Base-by-base conservation (phyloP, 2,113 vertebrate genomes). In the Siniperca chuatsi region DNA sequence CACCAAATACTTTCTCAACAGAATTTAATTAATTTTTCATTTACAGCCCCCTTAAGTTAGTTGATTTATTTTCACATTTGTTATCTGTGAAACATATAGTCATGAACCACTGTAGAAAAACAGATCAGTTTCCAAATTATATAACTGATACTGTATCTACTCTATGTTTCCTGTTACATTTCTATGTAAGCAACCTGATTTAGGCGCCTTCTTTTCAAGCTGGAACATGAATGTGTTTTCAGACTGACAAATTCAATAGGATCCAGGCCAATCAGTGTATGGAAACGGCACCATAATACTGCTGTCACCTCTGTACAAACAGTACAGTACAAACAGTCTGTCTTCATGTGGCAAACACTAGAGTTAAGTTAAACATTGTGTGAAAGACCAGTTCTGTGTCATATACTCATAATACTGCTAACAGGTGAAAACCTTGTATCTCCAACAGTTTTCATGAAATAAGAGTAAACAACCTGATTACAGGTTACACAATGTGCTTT, bases 61-160 rank as follows among this genome's bases (percentile, higher is more conserved):
- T 89, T 85, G 74, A 81, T 83, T 64, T 70, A 73, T 50, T 78
- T 74, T 66, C 73, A 70, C 25, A 37, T 55, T 37, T 67, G 58
- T 72, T 79, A 29, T 20, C 52, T 79, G 60, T 75, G 35, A 61
- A 77, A 61, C 44, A 7, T 48, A 29, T 21, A 67, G n/a, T 70
- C n/a, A 33, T 21, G 42, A 69, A 10, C 18, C 48, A 44, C 50
- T 37, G 61, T 3, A 35, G 48, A 54, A 86, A 78, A 85, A 72
- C 52, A 84, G 25, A 77, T 79, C n/a, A 16, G 20, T 79, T 81
- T 61, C 37, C 33, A 65, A 37, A 42, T 79, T 25, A 74, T 66
- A 87, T 66, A 85, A 79, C 37, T 3, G 44, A 86, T 37, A 44
- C 21, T 71, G 52, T 54, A 70, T 66, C 68, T 4, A 35, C 18